Base-by-base conservation (phyloP, 2,888 invertebrate species). In the Cyaniris semiargus region DNA sequence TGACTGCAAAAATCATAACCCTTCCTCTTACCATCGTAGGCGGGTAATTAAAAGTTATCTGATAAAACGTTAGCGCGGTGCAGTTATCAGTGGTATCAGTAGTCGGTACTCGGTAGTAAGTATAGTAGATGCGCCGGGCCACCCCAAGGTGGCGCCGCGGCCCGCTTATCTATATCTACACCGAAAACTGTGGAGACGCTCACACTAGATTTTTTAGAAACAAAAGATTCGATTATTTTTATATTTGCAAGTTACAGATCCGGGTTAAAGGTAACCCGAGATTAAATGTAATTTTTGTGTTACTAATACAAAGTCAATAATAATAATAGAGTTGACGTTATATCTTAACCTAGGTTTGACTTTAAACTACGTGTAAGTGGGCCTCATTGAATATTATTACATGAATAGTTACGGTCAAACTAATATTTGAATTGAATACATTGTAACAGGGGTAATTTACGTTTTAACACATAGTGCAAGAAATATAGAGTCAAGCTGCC, bases 141-240 rank as follows among this genome's bases (percentile, higher is more conserved):
- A 79, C 80, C 80, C 80, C 77, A 27, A 74, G 74, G 77, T 78
- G 80, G 80, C 79, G 79, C 79, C 79, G 79, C 44, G 18, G 56
- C 72, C 76, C 44, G 60, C 78, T 79, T 80, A 80, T 80, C 79
- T 80, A 72, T 77, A 79, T 80, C 79, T 75, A 38, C 58, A 38
- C 53, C 27, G 48, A 72, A 72, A 27, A 66, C 71, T 48, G 76
- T 80, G 53, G 80, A 80, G 79, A 71, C 56, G 80, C 34, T 18
- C n/a, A 18, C 15, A 70, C 27, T 76, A 23, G 4, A 18, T 23
- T 27, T 44, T 53, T 74, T 38, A 48, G 1, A 23, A 21, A 38
- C 56, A 44, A 10, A 10, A 56, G n/a, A n/a, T 56, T 56, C n/a
- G 56, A 56, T 44, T 44, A 44, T 44, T 44, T 44, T 44, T 10